A percentile compares a stretch with the other conserved stretches of the same genome.
Evolutionary conservation across 2,797 vertebrate genomes (phyloP).

Genomic region (Euphonia xanthogaster): DNA sequence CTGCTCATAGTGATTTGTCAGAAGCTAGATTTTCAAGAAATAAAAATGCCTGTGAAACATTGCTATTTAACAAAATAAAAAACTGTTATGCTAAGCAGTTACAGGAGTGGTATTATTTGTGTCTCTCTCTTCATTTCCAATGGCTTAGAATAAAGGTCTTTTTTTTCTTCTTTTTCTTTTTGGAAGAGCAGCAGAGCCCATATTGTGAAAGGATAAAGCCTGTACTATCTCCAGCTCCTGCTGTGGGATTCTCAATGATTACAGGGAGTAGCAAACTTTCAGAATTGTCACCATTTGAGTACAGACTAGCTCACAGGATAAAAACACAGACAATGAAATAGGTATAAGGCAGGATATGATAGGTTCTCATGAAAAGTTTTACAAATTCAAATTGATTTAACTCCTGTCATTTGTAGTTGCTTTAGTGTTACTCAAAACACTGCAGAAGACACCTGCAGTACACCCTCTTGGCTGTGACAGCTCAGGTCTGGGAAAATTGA

Average conservation of each 20-base stretch:
- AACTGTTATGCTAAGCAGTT: background rate
- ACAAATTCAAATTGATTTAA: background rate
- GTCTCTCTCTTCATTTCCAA: background rate
- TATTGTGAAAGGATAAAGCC: background rate
- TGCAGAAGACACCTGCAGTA: background rate
- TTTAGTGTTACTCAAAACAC: background rate
- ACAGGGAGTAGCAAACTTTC: background rate
- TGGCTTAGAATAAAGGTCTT: background rate
- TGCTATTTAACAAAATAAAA: background rate
- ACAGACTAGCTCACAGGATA: background rate
- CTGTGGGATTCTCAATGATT: background rate
- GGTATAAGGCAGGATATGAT: background rate
- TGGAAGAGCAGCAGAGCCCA: background rate
- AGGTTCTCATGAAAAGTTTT: background rate
- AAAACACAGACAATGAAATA: background rate
- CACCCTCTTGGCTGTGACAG: background rate
- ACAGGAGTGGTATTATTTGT: background rate
- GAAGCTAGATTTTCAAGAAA: constrained; percentile 80
- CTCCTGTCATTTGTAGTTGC: background rate
- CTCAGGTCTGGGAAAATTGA: background rate
- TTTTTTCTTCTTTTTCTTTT: background rate
- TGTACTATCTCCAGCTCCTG: background rate
- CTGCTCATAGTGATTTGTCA: constrained; percentile 96
- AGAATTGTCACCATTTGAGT: background rate
- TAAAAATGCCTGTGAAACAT: background rate